Conservation (phyloP, 1,140 invertebrate species). For the Orius laevigatus region DNA sequence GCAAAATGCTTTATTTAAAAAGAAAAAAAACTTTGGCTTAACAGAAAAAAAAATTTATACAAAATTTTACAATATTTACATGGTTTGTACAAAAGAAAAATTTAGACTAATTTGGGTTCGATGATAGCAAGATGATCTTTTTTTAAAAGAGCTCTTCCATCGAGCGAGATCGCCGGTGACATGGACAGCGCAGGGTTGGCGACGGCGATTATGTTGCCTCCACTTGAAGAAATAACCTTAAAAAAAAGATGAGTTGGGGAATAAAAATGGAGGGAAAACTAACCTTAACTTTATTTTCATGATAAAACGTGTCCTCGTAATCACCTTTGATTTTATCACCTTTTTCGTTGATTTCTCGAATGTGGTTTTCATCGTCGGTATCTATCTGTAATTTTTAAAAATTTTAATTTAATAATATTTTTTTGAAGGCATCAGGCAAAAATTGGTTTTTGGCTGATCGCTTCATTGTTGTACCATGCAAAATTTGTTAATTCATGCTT, state of each 20-base stretch:
- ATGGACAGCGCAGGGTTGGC: slow-evolving; percentile 63
- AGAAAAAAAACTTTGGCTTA: too few relatives aligned
- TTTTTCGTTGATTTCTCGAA: background rate
- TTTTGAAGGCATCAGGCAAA: too few relatives aligned
- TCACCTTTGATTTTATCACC: slow-evolving; percentile 4
- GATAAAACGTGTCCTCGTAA: slow-evolving; percentile 18
- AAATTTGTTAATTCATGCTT: too few relatives aligned
- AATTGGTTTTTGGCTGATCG: too few relatives aligned
- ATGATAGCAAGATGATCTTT: slow-evolving; percentile 3
- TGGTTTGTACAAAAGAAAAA: too few relatives aligned
- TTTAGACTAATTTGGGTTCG: slow-evolving; percentile 5
- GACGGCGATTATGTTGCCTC: slow-evolving; percentile 72
- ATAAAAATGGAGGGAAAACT: background rate
- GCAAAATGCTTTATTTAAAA: too few relatives aligned
- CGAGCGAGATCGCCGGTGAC: slow-evolving; percentile 25
- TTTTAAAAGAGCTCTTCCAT: slow-evolving; percentile 3
- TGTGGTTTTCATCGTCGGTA: slow-evolving; percentile 13
- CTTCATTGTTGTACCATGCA: too few relatives aligned
- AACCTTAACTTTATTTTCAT: slow-evolving; percentile 25
- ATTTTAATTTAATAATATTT: background rate
- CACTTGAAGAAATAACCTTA: slow-evolving; percentile 62
- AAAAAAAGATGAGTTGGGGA: slow-evolving; percentile 13
- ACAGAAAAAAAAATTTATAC: too few relatives aligned
- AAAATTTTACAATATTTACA: too few relatives aligned
- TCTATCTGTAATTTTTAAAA: slow-evolving; percentile 9